Evolutionary conservation across 2,113 vertebrate genomes (phyloP), one percentile per base, ranked within the genome.

Genomic region (Carassius gibelio): DNA sequence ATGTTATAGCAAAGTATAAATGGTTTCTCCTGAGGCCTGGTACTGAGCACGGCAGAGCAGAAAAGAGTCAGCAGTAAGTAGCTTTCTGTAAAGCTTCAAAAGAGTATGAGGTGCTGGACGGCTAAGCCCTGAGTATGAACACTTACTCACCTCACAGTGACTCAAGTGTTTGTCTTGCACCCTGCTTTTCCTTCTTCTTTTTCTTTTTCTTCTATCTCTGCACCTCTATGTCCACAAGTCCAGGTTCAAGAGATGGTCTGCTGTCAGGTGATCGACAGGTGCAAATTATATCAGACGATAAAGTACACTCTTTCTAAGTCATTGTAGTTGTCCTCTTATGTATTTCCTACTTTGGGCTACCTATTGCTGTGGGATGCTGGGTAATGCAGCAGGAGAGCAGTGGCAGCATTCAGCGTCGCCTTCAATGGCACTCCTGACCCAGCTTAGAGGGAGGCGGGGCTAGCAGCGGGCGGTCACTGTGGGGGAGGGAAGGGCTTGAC

Each of bases 11-110:
- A 48, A 17, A n/a, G 80, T 17, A 34, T 72, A 87, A 81, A 23
- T 68, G 81, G 52, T 69, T 59, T 71, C 52, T 50, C 69, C 68
- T 71, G 57, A 80, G 42, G 85, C 64, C 82, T 82, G 75, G 26
- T 72, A 50, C 78, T 81, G 26, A 84, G 71, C 4, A 38, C 38
- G 48, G 69, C 61, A 76, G 75, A 82, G 81, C 68, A 75, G 82
- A 76, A 82, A 79, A 88, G 66, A 64, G 83, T 89, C 87, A 68
- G 76, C 52, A 42, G 76, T 94, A 94, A 95, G 93, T 92, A 89
- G 94, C 92, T 95, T 95, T 94, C 72, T 84, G 82, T 91, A 93
- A 95, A 94, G 90, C 91, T 86, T 76, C 19, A 48, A 57, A 50
- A 78, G 89, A 89, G 86, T 89, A 90, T 88, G 85, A 66, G 72